Percentiles rank a stretch among this genome's conserved stretches.
Evolutionary conservation across 2,888 invertebrate genomes (phyloP).

Genomic region (Agrotis segetum): DNA sequence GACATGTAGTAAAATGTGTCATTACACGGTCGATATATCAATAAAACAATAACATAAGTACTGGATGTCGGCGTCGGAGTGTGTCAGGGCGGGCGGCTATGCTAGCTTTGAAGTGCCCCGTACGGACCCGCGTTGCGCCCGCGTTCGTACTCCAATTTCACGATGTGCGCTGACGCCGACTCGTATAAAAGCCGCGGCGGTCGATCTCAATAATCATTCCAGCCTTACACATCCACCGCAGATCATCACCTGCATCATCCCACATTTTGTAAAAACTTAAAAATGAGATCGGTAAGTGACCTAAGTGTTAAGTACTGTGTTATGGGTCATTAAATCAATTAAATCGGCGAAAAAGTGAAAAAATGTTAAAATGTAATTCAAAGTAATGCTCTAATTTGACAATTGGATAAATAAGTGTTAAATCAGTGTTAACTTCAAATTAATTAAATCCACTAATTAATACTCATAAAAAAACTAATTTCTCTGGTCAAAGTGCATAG

Average conservation of each 20-base stretch:
- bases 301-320: constrained; percentile 45
- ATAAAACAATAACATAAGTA: constrained; percentile 30
- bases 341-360: neutral
- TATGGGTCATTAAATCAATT: constrained; percentile 30
- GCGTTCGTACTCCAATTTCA: constrained; percentile 86
- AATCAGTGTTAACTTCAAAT: constrained; percentile 14
- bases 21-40: constrained; percentile 7
- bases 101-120: constrained; percentile 55
- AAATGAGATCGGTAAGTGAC: constrained; percentile 88
- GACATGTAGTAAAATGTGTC: constrained; percentile 9
- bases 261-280: constrained; percentile 69
- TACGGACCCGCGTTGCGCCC: constrained; percentile 66
- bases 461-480: neutral
- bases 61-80: constrained; percentile 23
- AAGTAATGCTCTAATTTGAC: neutral
- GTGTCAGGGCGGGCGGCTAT: constrained; percentile 74
- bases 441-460: neutral
- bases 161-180: constrained; percentile 77
- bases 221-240: constrained; percentile 83
- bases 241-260: constrained; percentile 76
- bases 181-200: constrained; percentile 85
- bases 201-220: constrained; percentile 90
- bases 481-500: neutral
- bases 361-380: no score
- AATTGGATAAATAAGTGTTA: neutral